These are phyloP conservation scores for Pipistrellus pygmaeus DNA, from an alignment of 2,797 vertebrate species.

Conservation along the genomic window DNA sequence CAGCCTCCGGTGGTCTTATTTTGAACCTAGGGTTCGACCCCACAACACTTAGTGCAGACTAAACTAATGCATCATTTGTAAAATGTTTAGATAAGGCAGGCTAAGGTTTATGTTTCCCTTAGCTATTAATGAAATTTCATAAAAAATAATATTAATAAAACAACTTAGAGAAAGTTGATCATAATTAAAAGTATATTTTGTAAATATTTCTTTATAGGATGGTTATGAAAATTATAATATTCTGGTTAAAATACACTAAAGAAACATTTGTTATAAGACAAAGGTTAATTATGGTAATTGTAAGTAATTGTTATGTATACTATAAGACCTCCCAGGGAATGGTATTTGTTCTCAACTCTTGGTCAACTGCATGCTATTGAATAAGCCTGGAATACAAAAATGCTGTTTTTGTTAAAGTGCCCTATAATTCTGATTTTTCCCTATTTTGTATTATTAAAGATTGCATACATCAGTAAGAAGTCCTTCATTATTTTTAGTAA, in stretches of 20 bases:
- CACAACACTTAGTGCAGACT: background rate
- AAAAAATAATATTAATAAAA: background rate
- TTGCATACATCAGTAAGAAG: background rate
- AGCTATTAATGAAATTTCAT: background rate
- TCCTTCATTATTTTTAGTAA: background rate
- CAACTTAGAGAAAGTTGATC: background rate
- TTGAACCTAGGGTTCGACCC: too few relatives aligned
- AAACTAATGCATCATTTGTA: background rate
- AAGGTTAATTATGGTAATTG: background rate
- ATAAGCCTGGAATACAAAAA: conserved; percentile 25
- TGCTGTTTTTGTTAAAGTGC: background rate
- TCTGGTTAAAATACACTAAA: background rate
- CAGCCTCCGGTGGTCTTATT: too few relatives aligned
- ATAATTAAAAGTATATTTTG: conserved; percentile 6
- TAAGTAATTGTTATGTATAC: background rate
- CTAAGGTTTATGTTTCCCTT: background rate
- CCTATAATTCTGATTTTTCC: background rate
- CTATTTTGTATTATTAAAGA: background rate
- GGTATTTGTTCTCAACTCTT: background rate
- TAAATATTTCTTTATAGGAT: background rate
- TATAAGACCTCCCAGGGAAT: background rate
- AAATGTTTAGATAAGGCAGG: background rate
- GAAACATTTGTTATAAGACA: background rate
- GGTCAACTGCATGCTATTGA: background rate
- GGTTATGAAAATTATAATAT: background rate